phyloP scores from a whole-genome alignment of 2,888 invertebrate species.

The Cenopis cana region DNA sequence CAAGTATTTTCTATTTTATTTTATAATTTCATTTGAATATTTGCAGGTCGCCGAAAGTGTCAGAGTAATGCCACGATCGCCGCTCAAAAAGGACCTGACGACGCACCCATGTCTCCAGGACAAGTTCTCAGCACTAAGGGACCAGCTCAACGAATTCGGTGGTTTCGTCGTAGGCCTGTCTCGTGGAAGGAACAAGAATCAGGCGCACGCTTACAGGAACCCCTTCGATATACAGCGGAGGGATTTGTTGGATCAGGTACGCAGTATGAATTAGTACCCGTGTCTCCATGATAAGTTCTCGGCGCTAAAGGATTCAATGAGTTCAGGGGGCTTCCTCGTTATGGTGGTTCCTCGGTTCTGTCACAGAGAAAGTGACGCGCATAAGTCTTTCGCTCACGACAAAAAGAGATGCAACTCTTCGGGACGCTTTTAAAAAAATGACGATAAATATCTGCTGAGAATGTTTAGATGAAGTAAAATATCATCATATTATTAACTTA shows the following conservation, averaged over 20 bases:
- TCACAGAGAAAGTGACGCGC: no score
- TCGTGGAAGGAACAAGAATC: slow-evolving; percentile 79
- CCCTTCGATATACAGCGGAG: slow-evolving; percentile 97
- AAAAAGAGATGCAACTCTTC: no score
- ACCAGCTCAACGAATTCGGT: slow-evolving; percentile 94
- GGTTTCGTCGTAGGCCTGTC: slow-evolving; percentile 92
- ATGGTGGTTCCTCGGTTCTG: no score
- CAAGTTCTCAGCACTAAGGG: slow-evolving; percentile 92
- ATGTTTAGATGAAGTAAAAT: no score
- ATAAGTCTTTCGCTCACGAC: no score
- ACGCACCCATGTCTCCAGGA: slow-evolving; percentile 93
- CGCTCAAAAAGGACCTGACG: slow-evolving; percentile 91
- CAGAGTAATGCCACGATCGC: slow-evolving; percentile 89
- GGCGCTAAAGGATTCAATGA: slow-evolving; percentile 87
- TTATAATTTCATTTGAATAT: no score
- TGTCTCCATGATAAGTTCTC: slow-evolving; percentile 92
- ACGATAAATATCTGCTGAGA: no score
- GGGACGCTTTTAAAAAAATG: no score
- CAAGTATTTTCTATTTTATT: no score
- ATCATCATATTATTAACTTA: no score
- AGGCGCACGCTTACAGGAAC: slow-evolving; percentile 91
- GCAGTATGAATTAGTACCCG: slow-evolving; percentile 69
- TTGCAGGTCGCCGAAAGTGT: slow-evolving; percentile 89
- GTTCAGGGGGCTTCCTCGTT: not conserved
- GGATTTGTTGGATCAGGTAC: slow-evolving; percentile 93